Conservation (phyloP, 2,113 vertebrate species). For the Callocephalon fimbriatum region DNA sequence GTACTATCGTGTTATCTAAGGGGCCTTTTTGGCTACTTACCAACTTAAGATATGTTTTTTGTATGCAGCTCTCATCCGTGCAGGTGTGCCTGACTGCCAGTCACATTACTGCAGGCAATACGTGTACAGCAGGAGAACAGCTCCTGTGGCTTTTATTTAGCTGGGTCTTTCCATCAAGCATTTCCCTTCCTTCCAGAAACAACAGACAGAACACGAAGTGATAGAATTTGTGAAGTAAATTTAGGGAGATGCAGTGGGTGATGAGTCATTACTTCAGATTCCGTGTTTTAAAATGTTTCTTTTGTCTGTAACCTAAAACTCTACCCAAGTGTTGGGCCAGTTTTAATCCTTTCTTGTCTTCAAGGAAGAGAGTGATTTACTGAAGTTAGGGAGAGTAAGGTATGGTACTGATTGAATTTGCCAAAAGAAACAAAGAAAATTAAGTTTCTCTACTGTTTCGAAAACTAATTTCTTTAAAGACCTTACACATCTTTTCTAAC, state of each 20-base stretch:
- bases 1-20: not conserved
- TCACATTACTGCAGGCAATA: not conserved
- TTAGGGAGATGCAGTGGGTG: not conserved
- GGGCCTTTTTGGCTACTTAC: not conserved
- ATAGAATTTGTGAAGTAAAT: conserved; percentile 23
- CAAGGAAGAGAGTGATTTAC: not conserved
- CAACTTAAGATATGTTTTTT: not conserved
- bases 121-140: not conserved
- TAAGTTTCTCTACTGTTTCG: not conserved
- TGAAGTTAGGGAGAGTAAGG: not conserved
- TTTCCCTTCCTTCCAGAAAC: conserved; percentile 1
- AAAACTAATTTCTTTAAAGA: not conserved
- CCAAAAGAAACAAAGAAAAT: not conserved
- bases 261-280: not conserved
- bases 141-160: not conserved
- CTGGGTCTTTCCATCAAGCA: not conserved
- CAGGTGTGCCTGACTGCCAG: not conserved
- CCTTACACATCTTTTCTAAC: not conserved
- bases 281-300: not conserved
- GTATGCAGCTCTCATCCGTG: accelerated
- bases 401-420: not conserved
- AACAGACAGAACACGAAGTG: not conserved
- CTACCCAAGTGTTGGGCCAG: not conserved
- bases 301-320: not conserved
- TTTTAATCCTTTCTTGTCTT: not conserved